Conservation (phyloP, 2,888 invertebrate species). For the Poecilus cupreus region DNA sequence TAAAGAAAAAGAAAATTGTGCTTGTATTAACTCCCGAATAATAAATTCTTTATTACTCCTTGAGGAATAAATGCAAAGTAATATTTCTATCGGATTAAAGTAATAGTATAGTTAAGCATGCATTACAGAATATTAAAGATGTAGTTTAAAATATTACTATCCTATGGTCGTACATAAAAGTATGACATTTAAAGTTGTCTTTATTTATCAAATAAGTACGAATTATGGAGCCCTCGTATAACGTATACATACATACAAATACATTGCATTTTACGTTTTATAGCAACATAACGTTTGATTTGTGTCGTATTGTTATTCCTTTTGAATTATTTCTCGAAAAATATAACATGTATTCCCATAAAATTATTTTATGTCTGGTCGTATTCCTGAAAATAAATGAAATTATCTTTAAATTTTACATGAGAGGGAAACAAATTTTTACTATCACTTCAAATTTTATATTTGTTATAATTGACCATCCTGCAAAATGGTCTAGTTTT, state of each 20-base stretch:
- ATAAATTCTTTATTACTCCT: neutral
- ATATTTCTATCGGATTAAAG: neutral
- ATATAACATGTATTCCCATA: slow-evolving; percentile 26
- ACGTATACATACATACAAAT: neutral
- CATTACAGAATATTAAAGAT: neutral
- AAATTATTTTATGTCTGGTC: slow-evolving; percentile 23
- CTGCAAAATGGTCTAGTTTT: neutral
- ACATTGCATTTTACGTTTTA: slow-evolving; percentile 10
- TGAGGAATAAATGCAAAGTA: neutral
- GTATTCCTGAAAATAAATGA: slow-evolving; percentile 29
- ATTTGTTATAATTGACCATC: neutral
- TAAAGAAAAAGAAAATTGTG: no score
- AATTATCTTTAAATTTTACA: slow-evolving; percentile 28
- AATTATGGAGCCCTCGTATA: neutral
- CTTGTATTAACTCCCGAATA: neutral
- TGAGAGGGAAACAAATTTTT: slow-evolving; percentile 8
- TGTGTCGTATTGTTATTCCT: slow-evolving; percentile 40
- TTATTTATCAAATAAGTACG: slow-evolving; percentile 26
- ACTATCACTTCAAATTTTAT: slow-evolving; percentile 36
- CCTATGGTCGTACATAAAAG: neutral
- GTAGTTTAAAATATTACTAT: neutral
- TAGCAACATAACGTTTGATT: slow-evolving; percentile 20
- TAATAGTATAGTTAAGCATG: slow-evolving; percentile 8
- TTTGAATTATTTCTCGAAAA: slow-evolving; percentile 25
- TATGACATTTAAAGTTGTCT: slow-evolving; percentile 11